Evolutionary conservation across 1,140 invertebrate genomes (phyloP).

Genomic region (Pogonomyrmex barbatus): DNA sequence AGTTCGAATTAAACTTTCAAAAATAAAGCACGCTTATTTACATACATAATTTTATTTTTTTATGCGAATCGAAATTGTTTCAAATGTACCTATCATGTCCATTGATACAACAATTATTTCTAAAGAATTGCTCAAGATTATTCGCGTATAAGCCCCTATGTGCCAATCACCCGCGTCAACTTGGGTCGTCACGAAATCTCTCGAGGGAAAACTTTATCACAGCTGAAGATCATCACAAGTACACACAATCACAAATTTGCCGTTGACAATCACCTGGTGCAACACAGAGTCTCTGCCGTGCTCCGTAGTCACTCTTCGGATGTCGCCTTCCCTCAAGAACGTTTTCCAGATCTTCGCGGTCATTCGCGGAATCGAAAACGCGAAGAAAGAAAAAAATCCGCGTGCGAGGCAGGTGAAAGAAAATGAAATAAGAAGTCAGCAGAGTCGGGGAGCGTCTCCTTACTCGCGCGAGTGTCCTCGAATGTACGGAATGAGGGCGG

Average conservation of each 20-base stretch:
- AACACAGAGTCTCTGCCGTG: slow-evolving; percentile 32
- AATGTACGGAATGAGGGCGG: slow-evolving; percentile 8
- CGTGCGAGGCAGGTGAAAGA: slow-evolving; percentile 26
- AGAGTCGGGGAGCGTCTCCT: not conserved
- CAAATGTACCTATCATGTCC: slow-evolving; percentile 11
- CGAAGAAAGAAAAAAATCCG: slow-evolving; percentile 5
- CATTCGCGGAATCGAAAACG: not conserved
- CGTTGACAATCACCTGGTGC: slow-evolving; percentile 69
- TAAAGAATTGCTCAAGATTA: slow-evolving; percentile 26
- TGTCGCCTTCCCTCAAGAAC: slow-evolving; percentile 33
- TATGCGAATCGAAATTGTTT: not conserved
- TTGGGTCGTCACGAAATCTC: slow-evolving; percentile 47
- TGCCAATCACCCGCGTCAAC: slow-evolving; percentile 56
- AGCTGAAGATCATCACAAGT: slow-evolving; percentile 58
- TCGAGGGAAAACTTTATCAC: slow-evolving; percentile 48
- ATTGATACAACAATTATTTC: not conserved
- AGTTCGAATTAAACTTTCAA: not conserved
- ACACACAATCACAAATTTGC: slow-evolving; percentile 62
- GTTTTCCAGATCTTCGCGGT: slow-evolving; percentile 23
- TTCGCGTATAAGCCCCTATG: slow-evolving; percentile 12
- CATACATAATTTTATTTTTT: not conserved
- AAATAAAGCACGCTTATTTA: not conserved
- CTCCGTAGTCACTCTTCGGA: slow-evolving; percentile 7
- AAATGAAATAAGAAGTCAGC: slow-evolving; percentile 12
- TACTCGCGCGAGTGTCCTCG: slow-evolving; percentile 48